Percentiles rank a stretch among this genome's conserved stretches.
These are phyloP conservation scores for Phallusia fumigata DNA, from an alignment of 23 tunicate species.

Conservation along the genomic window DNA sequence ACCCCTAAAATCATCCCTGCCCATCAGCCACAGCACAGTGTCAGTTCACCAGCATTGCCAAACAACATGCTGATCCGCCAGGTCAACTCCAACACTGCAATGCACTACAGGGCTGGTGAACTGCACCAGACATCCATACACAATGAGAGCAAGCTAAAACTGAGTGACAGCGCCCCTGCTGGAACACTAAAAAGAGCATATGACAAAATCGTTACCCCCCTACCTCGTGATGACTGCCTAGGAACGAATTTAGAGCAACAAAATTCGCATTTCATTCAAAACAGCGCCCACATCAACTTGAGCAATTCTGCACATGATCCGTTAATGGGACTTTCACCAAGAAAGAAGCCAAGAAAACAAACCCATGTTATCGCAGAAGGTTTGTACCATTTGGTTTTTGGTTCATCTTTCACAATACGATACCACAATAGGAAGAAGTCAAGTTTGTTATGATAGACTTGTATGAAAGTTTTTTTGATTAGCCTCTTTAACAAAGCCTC, in stretches of 20 bases:
- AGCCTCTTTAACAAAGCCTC: no score
- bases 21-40: slow-evolving; percentile 1
- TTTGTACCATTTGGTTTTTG: no score
- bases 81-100: slow-evolving; percentile 8
- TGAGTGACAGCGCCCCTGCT: slow-evolving; percentile 19
- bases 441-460: no score
- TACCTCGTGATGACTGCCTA: neutral
- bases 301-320: slow-evolving; percentile 9
- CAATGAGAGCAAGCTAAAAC: slow-evolving; percentile 11
- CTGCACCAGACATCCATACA: slow-evolving; percentile 13
- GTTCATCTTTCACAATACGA: no score
- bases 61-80: neutral
- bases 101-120: slow-evolving; percentile 5
- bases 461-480: no score
- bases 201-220: slow-evolving; percentile 37
- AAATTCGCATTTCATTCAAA: slow-evolving; percentile 1
- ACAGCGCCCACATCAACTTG: neutral
- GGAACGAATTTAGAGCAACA: neutral
- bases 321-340: slow-evolving; percentile 59
- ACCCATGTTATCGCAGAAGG: slow-evolving; percentile 87
- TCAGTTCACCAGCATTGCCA: slow-evolving; percentile 15
- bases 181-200: slow-evolving; percentile 38
- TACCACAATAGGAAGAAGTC: no score
- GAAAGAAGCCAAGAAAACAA: slow-evolving; percentile 91
- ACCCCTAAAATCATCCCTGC: neutral